These are phyloP conservation scores for Poecile montanus DNA, from an alignment of 2,797 vertebrate species.

Conservation along the genomic window DNA sequence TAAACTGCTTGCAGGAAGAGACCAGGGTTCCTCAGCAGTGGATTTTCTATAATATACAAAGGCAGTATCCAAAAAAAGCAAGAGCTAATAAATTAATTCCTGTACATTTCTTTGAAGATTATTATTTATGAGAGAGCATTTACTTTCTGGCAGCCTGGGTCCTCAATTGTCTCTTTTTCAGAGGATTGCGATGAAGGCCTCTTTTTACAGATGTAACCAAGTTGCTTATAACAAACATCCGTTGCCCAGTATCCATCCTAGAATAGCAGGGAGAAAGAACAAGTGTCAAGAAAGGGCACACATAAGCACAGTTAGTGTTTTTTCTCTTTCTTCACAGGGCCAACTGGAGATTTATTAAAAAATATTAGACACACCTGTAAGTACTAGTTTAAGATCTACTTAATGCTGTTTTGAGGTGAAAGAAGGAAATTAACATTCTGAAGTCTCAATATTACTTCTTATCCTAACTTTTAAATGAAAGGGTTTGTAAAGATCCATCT, in stretches of 20 bases:
- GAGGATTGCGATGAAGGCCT: slow-evolving; percentile 73
- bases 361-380: background rate
- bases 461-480: background rate
- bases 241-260: slow-evolving; percentile 90
- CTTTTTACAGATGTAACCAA: slow-evolving; percentile 90
- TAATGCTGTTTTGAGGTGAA: background rate
- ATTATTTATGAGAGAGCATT: slow-evolving; percentile 42
- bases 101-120: background rate
- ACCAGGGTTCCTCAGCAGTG: background rate
- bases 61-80: background rate
- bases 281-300: background rate
- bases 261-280: background rate
- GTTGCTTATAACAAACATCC: slow-evolving; percentile 79
- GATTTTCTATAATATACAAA: background rate
- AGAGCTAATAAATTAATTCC: background rate
- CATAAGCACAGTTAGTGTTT: background rate
- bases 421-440: background rate
- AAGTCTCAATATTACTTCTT: background rate
- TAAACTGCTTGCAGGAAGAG: background rate
- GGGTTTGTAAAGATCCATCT: background rate
- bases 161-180: slow-evolving; percentile 41
- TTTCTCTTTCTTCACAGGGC: background rate
- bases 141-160: slow-evolving; percentile 84
- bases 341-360: background rate
- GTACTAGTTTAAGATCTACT: background rate